Percentiles rank a stretch among this genome's conserved stretches.
phyloP scores from a whole-genome alignment of 2,113 vertebrate genomes.

The Columba janthina region DNA sequence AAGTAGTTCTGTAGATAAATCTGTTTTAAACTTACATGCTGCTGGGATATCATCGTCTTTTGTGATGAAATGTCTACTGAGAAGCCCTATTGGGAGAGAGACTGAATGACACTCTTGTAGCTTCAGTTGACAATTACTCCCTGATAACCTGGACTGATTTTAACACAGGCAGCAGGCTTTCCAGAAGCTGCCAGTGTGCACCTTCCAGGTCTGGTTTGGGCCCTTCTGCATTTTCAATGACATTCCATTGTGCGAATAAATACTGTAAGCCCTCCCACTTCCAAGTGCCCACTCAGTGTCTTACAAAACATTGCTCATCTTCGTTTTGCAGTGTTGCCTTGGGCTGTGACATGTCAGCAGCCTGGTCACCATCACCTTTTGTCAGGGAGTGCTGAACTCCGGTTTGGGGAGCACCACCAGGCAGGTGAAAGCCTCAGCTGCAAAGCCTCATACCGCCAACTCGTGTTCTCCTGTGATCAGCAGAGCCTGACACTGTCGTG shows the following conservation, averaged over 20 bases:
- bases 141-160: not conserved
- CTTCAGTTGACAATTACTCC: not conserved
- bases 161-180: not conserved
- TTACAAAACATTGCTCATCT: not conserved
- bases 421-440: not conserved
- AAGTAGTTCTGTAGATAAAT: not conserved
- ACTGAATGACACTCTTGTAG: not conserved
- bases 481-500: not conserved
- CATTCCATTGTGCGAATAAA: not conserved
- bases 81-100: not conserved
- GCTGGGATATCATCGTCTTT: not conserved
- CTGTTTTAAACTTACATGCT: not conserved
- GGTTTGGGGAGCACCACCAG: rapidly evolving
- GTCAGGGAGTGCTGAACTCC: rapidly evolving
- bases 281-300: not conserved
- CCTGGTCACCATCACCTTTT: not conserved
- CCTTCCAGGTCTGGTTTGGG: not conserved
- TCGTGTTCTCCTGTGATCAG: rapidly evolving
- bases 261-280: not conserved
- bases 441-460: not conserved
- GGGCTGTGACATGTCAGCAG: not conserved
- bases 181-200: not conserved
- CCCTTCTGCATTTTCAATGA: not conserved
- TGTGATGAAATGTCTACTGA: not conserved
- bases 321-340: not conserved